A percentile compares a stretch with the other conserved stretches of the same genome.
These are phyloP conservation scores for Drosophila longiperda DNA, from an alignment of 2,888 invertebrate species.

Conservation along the genomic window DNA sequence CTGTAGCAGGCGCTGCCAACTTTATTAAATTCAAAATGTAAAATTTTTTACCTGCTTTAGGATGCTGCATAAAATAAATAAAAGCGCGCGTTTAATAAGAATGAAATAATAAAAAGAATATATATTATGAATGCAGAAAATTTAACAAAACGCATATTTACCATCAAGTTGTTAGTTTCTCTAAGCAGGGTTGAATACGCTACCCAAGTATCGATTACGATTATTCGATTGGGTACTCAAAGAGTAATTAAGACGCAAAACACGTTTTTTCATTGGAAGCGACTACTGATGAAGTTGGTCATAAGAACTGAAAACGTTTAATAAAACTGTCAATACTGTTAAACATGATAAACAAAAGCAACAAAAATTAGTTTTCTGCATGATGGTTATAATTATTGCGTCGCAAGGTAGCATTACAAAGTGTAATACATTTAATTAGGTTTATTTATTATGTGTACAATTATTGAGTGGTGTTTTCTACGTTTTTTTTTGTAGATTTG, in stretches of 20 bases:
- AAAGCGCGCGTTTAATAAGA: constrained; percentile 22
- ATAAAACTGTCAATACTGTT: background rate
- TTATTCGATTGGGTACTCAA: constrained; percentile 32
- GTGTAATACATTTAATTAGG: constrained; percentile 17
- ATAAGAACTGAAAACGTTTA: background rate
- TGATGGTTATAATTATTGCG: constrained; percentile 38
- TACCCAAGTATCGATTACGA: constrained; percentile 48
- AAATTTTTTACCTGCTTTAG: constrained; percentile 16
- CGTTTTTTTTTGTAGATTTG: constrained; percentile 58
- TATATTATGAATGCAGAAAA: background rate
- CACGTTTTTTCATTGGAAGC: constrained; percentile 62
- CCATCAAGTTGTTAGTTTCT: constrained; percentile 28
- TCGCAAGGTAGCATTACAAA: constrained; percentile 35
- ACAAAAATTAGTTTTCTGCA: constrained; percentile 1
- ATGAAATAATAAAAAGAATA: constrained; percentile 12
- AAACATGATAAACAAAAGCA: constrained; percentile 2
- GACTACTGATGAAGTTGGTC: constrained; percentile 20
- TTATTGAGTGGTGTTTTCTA: constrained; percentile 53
- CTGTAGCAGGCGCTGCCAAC: constrained; percentile 64
- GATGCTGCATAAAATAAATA: constrained; percentile 21
- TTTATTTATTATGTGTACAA: constrained; percentile 28
- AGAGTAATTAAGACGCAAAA: constrained; percentile 42
- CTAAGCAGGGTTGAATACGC: constrained; percentile 35
- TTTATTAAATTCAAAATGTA: constrained; percentile 19
- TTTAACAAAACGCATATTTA: constrained; percentile 7